Base-by-base conservation (phyloP, 2,888 invertebrate species). In the Amphimallon solstitiale region DNA sequence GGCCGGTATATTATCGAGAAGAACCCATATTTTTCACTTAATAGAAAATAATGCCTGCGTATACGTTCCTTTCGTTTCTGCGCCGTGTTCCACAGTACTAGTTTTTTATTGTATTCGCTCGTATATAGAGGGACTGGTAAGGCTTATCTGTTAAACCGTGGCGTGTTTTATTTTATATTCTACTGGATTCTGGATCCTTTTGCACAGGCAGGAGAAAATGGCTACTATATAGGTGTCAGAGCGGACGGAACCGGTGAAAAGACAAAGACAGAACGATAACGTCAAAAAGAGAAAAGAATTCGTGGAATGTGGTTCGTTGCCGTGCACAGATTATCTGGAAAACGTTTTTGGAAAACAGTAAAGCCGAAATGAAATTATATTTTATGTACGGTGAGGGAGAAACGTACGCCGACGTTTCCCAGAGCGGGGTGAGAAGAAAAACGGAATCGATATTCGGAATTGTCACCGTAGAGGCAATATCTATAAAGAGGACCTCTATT, bases 301-400 rank as follows among this genome's bases (percentile, higher is more conserved):
- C 54, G 40, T 38, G 54, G 54, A 54, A 54, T 54, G 54, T 38
- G 54, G 38, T 54, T 54, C 54, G 19, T 38, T 54, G 54, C 21
- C 38, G 63, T 62, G 65, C 69, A 69, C 66, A 71, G 71, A 71
- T 71, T 71, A 71, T 71, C 70, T 52, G 69, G 60, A 64, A 67
- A 69, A 66, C 69, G 71, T 71, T 73, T 73, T 73, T 70, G 56
- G 71, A 71, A 71, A 71, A 72, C 71, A 71, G 70, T 71, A 71
- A 72, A 72, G 67, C 70, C 67, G 68, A 71, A 73, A 73, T 73
- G 72, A 72, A 73, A 73, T 73, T 73, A 72, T 72, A 71, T 72
- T 73, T 73, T 73, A 73, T 65, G 70, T 65, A 63, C 67, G 61
- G 61, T 61, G 38, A 54, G 54, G 54, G 43, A 43, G 54, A 54